phyloP scores from a whole-genome alignment of 2,113 vertebrate species.

The Centropristis striata region DNA sequence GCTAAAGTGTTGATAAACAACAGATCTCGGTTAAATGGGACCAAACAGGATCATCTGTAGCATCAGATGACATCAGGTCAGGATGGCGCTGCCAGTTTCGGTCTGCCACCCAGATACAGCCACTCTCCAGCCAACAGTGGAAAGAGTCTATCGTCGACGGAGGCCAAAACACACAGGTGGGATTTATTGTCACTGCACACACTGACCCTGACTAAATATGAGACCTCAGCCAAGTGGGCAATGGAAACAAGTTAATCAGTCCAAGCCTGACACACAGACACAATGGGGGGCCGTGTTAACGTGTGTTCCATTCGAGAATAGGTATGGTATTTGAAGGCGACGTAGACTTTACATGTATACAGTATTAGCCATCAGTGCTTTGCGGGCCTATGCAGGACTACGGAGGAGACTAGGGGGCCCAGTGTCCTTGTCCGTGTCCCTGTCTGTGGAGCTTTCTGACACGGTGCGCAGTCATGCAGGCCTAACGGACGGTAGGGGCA shows the following conservation, averaged over 20 bases:
- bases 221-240: slow-evolving; percentile 54
- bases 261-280: slow-evolving; percentile 45
- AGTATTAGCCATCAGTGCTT: slow-evolving; percentile 24
- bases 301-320: slow-evolving; percentile 34
- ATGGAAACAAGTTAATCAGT: slow-evolving; percentile 71
- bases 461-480: slow-evolving; percentile 80
- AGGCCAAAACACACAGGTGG: slow-evolving; percentile 74
- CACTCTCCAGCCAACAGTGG: slow-evolving; percentile 45
- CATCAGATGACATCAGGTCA: slow-evolving; percentile 57
- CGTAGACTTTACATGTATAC: neutral
- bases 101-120: slow-evolving; percentile 45
- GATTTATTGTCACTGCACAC: slow-evolving; percentile 56
- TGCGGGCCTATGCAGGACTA: neutral
- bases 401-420: slow-evolving; percentile 32
- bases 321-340: slow-evolving; percentile 16
- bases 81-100: slow-evolving; percentile 39
- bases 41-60: slow-evolving; percentile 44
- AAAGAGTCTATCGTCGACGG: slow-evolving; percentile 33
- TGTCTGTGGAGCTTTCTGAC: slow-evolving; percentile 68
- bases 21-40: slow-evolving; percentile 36
- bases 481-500: slow-evolving; percentile 75
- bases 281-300: slow-evolving; percentile 25
- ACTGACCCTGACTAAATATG: slow-evolving; percentile 64
- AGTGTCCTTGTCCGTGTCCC: slow-evolving; percentile 65
- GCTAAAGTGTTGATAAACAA: slow-evolving; percentile 56